These are phyloP conservation scores for Menura novaehollandiae DNA, from an alignment of 2,113 vertebrate species.

Conservation along the genomic window DNA sequence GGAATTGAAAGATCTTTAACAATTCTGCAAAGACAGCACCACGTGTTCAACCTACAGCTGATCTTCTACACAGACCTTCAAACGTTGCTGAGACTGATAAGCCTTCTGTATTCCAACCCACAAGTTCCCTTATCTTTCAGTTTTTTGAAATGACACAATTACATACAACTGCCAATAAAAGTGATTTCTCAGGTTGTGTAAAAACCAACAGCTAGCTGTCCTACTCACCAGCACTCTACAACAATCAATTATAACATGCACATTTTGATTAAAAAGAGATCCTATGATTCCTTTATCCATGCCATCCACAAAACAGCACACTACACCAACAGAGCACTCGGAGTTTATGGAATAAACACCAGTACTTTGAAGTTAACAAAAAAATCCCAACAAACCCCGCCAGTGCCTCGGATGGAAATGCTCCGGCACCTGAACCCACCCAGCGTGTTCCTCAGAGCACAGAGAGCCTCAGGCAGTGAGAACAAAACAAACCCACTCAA, in stretches of 20 bases:
- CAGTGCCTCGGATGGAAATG: neutral
- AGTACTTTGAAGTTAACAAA: neutral
- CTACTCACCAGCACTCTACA: neutral
- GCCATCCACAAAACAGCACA: neutral
- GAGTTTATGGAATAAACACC: neutral
- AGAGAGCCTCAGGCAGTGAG: neutral
- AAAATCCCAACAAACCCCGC: neutral
- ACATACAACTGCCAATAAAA: neutral
- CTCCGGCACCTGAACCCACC: neutral
- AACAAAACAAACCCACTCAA: neutral
- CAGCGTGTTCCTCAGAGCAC: neutral
- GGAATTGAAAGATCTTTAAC: neutral
- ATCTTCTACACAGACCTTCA: neutral
- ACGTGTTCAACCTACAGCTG: rapidly evolving
- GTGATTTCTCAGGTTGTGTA: neutral
- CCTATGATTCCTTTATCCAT: neutral
- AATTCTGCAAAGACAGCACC: neutral
- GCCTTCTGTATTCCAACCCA: neutral
- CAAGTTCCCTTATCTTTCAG: neutral
- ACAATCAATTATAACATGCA: neutral
- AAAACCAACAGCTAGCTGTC: neutral
- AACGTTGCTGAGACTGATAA: neutral
- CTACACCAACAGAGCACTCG: neutral
- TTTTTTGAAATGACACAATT: neutral
- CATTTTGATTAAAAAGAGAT: neutral